Evolutionary conservation across 2,888 invertebrate species (phyloP).

Genomic region (Drosophila subquinaria): DNA sequence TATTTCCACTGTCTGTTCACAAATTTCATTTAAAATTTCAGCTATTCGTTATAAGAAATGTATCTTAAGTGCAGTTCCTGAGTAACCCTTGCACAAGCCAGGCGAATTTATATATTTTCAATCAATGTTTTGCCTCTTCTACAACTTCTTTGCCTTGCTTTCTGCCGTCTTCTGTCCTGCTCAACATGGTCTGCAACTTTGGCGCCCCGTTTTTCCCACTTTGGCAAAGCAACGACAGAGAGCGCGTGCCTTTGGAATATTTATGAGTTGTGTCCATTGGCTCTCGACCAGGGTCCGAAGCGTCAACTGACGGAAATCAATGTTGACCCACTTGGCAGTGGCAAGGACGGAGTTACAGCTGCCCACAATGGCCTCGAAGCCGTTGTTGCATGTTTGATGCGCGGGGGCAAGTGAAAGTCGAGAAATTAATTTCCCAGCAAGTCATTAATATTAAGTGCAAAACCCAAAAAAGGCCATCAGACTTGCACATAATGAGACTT

Average conservation of each 20-base stretch:
- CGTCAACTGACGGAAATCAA: conserved; percentile 70
- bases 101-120: conserved; percentile 75
- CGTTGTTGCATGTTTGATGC: conserved; percentile 37
- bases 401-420: conserved; percentile 66
- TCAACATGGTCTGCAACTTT: conserved; percentile 61
- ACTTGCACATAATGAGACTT: conserved; percentile 65
- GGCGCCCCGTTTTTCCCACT: conserved; percentile 71
- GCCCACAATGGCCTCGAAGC: conserved; percentile 14
- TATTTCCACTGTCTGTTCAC: no score
- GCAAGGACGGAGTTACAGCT: conserved; percentile 47
- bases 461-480: conserved; percentile 70
- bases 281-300: conserved; percentile 16
- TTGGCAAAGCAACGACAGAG: conserved; percentile 41
- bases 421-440: conserved; percentile 75
- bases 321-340: conserved; percentile 74
- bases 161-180: conserved; percentile 25
- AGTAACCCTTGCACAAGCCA: conserved; percentile 21
- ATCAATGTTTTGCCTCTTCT: conserved; percentile 59
- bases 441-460: conserved; percentile 78
- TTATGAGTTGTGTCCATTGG: conserved; percentile 67
- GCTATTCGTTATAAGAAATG: conserved; percentile 13
- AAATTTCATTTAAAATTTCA: conserved; percentile 14
- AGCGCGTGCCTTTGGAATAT: conserved; percentile 77
- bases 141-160: background rate
- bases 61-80: conserved; percentile 7